Conservation (phyloP, 2,797 vertebrate species). For the Platyrinchus mystaceus region DNA sequence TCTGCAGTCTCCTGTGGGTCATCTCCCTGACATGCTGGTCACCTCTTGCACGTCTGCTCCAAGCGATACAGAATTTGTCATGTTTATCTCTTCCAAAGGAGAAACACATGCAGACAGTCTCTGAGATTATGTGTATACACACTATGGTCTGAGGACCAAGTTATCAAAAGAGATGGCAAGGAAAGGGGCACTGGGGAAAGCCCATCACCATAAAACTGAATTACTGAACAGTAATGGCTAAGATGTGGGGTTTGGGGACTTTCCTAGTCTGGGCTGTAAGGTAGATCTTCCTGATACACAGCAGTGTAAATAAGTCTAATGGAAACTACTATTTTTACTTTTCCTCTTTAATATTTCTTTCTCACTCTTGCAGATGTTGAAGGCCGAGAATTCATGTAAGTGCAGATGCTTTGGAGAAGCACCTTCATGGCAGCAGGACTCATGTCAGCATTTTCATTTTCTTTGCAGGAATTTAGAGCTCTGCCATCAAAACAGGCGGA, state of each 20-base stretch:
- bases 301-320: background rate
- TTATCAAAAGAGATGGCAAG: background rate
- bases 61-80: background rate
- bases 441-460: background rate
- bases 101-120: rapidly evolving
- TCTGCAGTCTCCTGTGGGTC: background rate
- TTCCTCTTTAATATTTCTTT: background rate
- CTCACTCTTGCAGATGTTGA: background rate
- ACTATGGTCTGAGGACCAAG: background rate
- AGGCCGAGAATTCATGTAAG: background rate
- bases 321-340: background rate
- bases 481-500: background rate
- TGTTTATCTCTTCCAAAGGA: background rate
- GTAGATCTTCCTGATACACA: background rate
- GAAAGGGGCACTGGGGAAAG: background rate
- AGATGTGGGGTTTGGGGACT: background rate
- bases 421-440: background rate
- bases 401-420: background rate
- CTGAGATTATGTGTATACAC: background rate
- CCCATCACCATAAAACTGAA: background rate
- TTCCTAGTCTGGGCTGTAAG: background rate
- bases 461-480: background rate
- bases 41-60: background rate
- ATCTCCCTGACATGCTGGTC: background rate
- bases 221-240: background rate